Base-by-base conservation (phyloP, 1,140 invertebrate genomes). In the Drosophila insularis region DNA sequence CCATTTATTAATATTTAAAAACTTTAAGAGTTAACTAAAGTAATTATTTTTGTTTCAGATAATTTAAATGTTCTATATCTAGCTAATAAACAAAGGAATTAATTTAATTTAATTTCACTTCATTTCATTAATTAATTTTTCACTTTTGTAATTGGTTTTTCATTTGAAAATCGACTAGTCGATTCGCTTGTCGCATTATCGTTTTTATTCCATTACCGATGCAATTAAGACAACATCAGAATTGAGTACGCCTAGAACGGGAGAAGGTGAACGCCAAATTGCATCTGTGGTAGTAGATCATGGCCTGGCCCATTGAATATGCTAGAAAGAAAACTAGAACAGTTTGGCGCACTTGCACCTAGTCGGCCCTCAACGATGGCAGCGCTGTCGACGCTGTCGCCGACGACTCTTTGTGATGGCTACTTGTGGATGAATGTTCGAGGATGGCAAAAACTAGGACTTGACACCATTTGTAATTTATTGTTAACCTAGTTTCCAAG, bases 391-490 rank as follows among this genome's bases (percentile, higher is more conserved):
- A 32, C 2, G 40, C 1, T 14, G 17, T 14, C 14, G 2, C 3
- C 8, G 40, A 32, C n/a, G 63, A 7, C 62, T 40, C 61, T 75
- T 78, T 65, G 77, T 40, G 61, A 50, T 68, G 61, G 43, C 50
- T 56, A 60, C 46, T 71, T 71, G 65, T 71, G 65, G 73, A 75
- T 77, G 69, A 50, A 21, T 50, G 17, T 50, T 50, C 43, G 65
- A 68, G 40, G 59, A 40, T 62, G 60, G 81, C 59, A 66, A 80
- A 80, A 90, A 86, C 81, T 78, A 82, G 87, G 79, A 78, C 81
- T 76, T 73, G 81, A 55, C 75, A 86, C 67, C 81, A 86, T 90
- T 90, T 80, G 64, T 66, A 78, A 90, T 86, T 80, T 90, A 90
- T 90, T 62, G 81, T 70, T 87, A 90, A 90, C 87, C 87, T 68